Conservation (phyloP, 2,888 invertebrate species). For the Ceramica pisi region DNA sequence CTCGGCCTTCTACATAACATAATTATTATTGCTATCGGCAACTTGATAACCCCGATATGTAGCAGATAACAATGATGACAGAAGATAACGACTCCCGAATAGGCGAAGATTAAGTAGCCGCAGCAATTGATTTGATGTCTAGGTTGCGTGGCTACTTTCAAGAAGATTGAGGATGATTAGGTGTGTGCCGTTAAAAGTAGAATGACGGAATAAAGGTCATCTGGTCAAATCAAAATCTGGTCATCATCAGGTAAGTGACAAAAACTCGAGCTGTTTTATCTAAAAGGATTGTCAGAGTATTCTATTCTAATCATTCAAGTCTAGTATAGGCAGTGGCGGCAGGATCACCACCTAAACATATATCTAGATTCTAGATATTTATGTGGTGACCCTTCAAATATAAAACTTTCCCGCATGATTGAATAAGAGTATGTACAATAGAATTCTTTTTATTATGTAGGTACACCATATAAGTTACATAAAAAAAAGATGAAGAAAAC, state of each 20-base stretch:
- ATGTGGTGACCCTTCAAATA: no score
- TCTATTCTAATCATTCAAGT: not conserved
- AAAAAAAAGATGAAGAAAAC: no score
- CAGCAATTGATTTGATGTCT: slow-evolving; percentile 36
- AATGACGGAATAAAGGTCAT: not conserved
- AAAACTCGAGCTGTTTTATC: not conserved
- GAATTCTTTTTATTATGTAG: no score
- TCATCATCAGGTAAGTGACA: no score
- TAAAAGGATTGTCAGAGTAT: not conserved
- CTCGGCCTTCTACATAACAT: slow-evolving; percentile 32
- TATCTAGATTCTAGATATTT: no score
- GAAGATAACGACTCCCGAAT: slow-evolving; percentile 52
- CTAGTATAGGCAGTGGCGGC: no score
- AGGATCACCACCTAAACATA: no score
- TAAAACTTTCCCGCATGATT: no score
- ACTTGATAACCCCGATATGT: slow-evolving; percentile 60
- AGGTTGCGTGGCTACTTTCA: not conserved
- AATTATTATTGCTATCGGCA: slow-evolving; percentile 50
- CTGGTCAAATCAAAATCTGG: no score
- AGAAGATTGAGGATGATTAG: not conserved
- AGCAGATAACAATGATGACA: slow-evolving; percentile 60
- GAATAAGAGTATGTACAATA: no score
- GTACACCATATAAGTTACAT: no score
- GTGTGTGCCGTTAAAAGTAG: not conserved
- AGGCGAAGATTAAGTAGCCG: slow-evolving; percentile 32